A percentile compares a stretch with the other conserved stretches of the same genome.
phyloP scores from a whole-genome alignment of 1,140 invertebrate genomes.

The Lamellibrachia luymesi region DNA sequence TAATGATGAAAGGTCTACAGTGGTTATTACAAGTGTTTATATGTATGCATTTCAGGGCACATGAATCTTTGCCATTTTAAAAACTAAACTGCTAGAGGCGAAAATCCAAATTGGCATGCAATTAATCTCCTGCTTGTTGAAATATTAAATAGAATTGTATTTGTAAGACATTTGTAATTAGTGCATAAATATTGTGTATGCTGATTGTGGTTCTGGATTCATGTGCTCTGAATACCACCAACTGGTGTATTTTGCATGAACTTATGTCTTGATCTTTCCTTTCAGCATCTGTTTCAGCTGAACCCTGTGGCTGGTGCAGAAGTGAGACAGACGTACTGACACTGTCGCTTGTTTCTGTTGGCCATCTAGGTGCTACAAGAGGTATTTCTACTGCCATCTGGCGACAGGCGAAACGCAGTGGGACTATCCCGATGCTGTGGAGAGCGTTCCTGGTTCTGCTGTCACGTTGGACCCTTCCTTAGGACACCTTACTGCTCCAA shows the following conservation, averaged over 20 bases:
- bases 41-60: neutral
- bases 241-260: neutral
- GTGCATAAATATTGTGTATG: neutral
- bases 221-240: neutral
- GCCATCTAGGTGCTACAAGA: conserved; percentile 64
- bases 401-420: conserved; percentile 65
- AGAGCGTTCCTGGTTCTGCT: neutral
- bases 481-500: neutral
- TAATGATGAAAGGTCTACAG: neutral
- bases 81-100: too few relatives aligned
- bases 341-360: neutral
- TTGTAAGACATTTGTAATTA: neutral
- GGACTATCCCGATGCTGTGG: conserved; percentile 64
- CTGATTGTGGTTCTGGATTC: neutral
- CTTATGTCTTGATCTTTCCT: neutral
- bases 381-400: conserved; percentile 70
- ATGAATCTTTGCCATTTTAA: neutral
- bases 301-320: neutral
- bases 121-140: neutral
- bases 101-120: neutral
- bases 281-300: neutral
- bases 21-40: neutral
- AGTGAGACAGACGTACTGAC: neutral
- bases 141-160: neutral
- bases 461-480: neutral